Evolutionary conservation across 2,888 invertebrate genomes (phyloP).

Genomic region (Nomada goodeniana): DNA sequence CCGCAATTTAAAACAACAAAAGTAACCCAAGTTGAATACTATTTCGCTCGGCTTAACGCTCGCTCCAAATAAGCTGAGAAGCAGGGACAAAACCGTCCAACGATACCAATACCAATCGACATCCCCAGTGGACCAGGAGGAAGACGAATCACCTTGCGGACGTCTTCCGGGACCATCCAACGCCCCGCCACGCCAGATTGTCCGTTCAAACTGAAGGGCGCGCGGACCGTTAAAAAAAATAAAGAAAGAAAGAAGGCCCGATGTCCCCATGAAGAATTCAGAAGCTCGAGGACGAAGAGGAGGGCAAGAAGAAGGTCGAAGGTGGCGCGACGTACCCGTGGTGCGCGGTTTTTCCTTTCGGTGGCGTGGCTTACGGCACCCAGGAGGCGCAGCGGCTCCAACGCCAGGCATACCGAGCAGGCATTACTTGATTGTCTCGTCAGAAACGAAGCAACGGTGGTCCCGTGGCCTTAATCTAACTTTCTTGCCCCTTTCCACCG

Average conservation of each 20-base stretch:
- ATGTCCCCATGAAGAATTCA: constrained; percentile 68
- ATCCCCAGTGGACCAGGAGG: constrained; percentile 9
- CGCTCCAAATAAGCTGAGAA: too few species aligned
- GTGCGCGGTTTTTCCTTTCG: constrained; percentile 63
- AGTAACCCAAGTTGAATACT: too few species aligned
- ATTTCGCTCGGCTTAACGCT: too few species aligned
- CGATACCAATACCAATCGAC: neutral
- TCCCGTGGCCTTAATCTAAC: constrained; percentile 41
- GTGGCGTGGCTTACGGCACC: constrained; percentile 79
- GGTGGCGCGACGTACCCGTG: constrained; percentile 38
- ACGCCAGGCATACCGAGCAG: constrained; percentile 81
- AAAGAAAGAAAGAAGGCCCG: constrained; percentile 21
- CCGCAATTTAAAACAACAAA: too few species aligned
- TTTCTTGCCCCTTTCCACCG: constrained; percentile 36
- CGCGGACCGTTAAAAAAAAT: constrained; percentile 45
- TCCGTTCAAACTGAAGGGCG: constrained; percentile 19
- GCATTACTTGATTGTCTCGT: constrained; percentile 83
- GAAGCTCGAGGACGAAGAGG: constrained; percentile 19
- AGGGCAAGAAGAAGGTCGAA: constrained; percentile 51
- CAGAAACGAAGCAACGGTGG: constrained; percentile 44
- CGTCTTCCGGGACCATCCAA: too few species aligned
- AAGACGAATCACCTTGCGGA: constrained; percentile 24
- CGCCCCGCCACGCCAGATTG: constrained; percentile 22
- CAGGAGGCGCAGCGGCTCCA: constrained; percentile 75
- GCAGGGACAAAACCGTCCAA: too few species aligned